Base-by-base conservation (phyloP, 1,140 invertebrate species). In the Lasioglossum baleicum region DNA sequence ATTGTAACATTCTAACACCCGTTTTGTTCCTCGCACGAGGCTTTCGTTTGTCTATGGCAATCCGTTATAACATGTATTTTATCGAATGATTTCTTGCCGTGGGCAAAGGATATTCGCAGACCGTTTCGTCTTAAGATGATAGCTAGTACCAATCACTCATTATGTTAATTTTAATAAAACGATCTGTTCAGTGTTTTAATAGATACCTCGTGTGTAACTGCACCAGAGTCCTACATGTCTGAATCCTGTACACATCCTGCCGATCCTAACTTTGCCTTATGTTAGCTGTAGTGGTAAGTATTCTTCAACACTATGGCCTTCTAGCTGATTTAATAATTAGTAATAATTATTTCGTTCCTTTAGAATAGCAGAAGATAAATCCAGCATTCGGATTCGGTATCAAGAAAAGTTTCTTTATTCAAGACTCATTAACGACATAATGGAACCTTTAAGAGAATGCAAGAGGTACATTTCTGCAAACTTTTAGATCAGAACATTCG, bases 161-260 rank as follows among this genome's bases (percentile, higher is more conserved):
- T 67, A 67, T 44, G 42, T 67, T 44, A 4, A 67, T 67, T 67
- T 67, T 67, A 67, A 67, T 67, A 67, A 67, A 67, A 51, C 42
- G 42, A 67, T 67, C 42, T 67, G 65, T 67, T 67, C 42, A 67
- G 13, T 67, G 65, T 67, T 67, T 67, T 67, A 67, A 48, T 26
- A 48, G 42, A 67, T 22, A 67, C 65, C 13, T 40, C 31, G 61
- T 2, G 20, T 15, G 31, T 40, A 31, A 64, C 61, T 40, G 31
- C 7, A 20, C 7, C 7, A 53, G 15, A 53, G 4, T 58, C 56
- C 56, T 3, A 26, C 35, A 64, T 20, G 8, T 26, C 31, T 35
- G 61, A 20, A 64, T 40, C 61, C 61, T 8, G 15, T 35, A 20
- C 7, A 7, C 15, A 7, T 40, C 61, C 61, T 8, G 2, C 0